Base-by-base conservation (phyloP, 1,140 invertebrate species). In the Popillia japonica region DNA sequence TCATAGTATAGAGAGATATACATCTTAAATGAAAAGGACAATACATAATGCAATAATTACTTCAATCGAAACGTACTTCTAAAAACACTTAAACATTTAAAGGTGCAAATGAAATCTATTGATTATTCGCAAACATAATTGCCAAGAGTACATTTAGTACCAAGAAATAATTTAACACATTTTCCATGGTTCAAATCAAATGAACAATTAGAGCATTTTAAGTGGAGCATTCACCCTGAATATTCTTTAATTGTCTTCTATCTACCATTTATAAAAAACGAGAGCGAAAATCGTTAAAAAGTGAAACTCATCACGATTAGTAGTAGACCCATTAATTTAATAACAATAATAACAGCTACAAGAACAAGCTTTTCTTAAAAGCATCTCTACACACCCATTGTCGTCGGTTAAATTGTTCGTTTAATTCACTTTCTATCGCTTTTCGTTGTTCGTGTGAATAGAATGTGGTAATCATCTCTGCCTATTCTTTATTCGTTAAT, bases 391-490 rank as follows among this genome's bases (percentile, higher is more conserved):
- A 10, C n/a, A 44, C 6, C 44, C 11, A 48, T 48, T 48, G 44
- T 48, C 44, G n/a, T 48, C 44, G 44, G n/a, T 10, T n/a, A 48
- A 48, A 14, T 48, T 48, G 44, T 14, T n/a, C 10, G 2, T n/a
- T n/a, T 11, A 48, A 48, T 48, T 48, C 44, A 11, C n/a, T 48
- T 48, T 48, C 44, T n/a, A 48, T 48, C 44, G n/a, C 10, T 48
- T 48, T 48, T 48, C 44, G n/a, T 48, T 48, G 10, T 48, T 48
- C 44, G 44, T 48, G 44, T 48, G 44, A 48, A 48, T 48, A n/a
- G 44, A 48, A 48, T 48, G 7, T 48, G 3, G n/a, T n/a, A 48
- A 48, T 48, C 10, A 48, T 0, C 10, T 48, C 1, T 48, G 44
- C 7, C 44, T 48, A 48, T 48, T 34, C 44, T 48, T 48, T 48